These are phyloP conservation scores for Puffinus mauretanicus DNA, from an alignment of 2,113 vertebrate species.

Conservation along the genomic window DNA sequence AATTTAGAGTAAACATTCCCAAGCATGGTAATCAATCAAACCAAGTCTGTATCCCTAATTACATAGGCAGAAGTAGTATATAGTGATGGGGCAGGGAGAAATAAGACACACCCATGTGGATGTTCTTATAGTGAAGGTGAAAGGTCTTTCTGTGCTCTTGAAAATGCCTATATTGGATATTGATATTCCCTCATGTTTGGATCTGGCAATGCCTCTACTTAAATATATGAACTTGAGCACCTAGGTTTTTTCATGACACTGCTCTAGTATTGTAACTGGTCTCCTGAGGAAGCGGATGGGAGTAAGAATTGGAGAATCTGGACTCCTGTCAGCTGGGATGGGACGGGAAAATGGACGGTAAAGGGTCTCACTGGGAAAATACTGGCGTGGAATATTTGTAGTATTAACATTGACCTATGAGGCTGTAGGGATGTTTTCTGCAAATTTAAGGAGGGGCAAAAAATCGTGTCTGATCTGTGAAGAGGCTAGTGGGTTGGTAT, in stretches of 20 bases:
- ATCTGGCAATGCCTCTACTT: neutral
- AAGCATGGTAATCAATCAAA: conserved; percentile 21
- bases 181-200: neutral
- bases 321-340: neutral
- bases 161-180: neutral
- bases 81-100: neutral
- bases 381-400: neutral
- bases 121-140: neutral
- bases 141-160: neutral
- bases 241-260: neutral
- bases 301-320: neutral
- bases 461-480: neutral
- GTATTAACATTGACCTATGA: neutral
- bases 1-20: neutral
- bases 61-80: neutral
- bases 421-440: neutral
- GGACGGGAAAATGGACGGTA: neutral
- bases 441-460: neutral
- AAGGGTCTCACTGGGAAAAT: neutral
- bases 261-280: neutral
- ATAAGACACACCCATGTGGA: neutral
- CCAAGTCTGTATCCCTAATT: neutral
- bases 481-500: neutral
- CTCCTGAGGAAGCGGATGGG: neutral
- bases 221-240: neutral